Conservation (phyloP, 2,797 vertebrate genomes). For the Gallinago solitaria region DNA sequence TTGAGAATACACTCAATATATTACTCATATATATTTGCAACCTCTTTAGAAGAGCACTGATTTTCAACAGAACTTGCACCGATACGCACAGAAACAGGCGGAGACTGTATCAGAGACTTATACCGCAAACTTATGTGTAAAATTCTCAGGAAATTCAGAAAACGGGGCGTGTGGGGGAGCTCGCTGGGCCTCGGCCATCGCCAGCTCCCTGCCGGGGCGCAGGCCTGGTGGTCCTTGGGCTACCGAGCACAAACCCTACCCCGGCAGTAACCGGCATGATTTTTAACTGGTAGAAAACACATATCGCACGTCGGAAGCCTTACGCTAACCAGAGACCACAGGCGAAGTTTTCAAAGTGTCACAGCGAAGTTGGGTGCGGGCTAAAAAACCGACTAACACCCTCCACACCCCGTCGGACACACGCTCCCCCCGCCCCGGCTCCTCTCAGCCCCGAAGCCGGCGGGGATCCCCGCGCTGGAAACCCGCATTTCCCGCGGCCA, state of each 20-base stretch:
- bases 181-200: background rate
- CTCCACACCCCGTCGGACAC: background rate
- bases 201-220: conserved; percentile 43
- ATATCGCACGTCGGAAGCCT: rapidly evolving
- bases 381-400: rapidly evolving
- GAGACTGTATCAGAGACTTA: background rate
- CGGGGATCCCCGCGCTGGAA: background rate
- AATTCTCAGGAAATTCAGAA: rapidly evolving
- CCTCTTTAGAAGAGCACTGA: background rate
- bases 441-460: background rate
- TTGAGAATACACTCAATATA: background rate
- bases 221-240: background rate
- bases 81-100: rapidly evolving
- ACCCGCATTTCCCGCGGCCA: rapidly evolving
- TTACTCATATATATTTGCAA: background rate
- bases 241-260: background rate
- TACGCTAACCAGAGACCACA: rapidly evolving
- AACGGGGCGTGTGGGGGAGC: rapidly evolving
- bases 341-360: rapidly evolving
- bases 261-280: no score
- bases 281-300: rapidly evolving
- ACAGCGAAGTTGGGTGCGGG: background rate
- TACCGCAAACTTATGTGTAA: rapidly evolving
- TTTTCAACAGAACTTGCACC: rapidly evolving
- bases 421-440: background rate